These are phyloP conservation scores for Limnephilus marmoratus DNA, from an alignment of 2,888 invertebrate genomes.

Conservation along the genomic window DNA sequence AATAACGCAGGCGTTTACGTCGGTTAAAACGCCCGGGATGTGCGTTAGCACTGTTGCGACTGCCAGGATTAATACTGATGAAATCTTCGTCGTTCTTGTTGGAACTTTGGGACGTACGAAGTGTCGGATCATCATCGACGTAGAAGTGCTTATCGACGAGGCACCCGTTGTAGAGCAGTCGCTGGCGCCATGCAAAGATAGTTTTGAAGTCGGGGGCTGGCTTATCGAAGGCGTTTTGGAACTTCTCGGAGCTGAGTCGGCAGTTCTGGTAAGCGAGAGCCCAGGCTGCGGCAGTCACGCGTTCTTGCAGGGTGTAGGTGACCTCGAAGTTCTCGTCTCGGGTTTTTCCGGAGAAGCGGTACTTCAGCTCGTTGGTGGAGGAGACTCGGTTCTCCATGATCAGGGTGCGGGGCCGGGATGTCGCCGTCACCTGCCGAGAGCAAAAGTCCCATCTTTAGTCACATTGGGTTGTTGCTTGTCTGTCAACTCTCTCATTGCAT, in stretches of 20 bases:
- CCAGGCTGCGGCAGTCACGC: conserved; percentile 73
- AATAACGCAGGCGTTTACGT: conserved; percentile 44
- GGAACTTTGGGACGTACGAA: neutral
- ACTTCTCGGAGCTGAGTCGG: conserved; percentile 73
- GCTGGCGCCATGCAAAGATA: conserved; percentile 75
- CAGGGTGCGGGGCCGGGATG: conserved; percentile 31
- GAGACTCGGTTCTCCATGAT: conserved; percentile 76
- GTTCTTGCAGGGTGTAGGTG: conserved; percentile 73
- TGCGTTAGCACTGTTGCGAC: neutral
- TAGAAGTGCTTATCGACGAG: conserved; percentile 72
- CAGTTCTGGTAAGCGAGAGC: conserved; percentile 75
- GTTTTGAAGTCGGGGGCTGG: conserved; percentile 76
- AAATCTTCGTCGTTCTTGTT: conserved; percentile 19
- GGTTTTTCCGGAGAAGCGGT: conserved; percentile 72
- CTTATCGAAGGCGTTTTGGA: conserved; percentile 73
- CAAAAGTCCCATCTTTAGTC: conserved; percentile 53
- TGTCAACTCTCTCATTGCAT: neutral
- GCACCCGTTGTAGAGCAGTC: conserved; percentile 73
- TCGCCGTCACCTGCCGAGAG: conserved; percentile 51
- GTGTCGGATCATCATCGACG: neutral
- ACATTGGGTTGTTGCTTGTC: neutral
- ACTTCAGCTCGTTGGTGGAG: conserved; percentile 73
- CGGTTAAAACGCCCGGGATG: neutral
- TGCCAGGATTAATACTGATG: neutral
- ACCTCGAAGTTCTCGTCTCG: conserved; percentile 72